Evolutionary conservation across 2,888 invertebrate genomes (phyloP).

Genomic region (Megastigmus dorsalis): DNA sequence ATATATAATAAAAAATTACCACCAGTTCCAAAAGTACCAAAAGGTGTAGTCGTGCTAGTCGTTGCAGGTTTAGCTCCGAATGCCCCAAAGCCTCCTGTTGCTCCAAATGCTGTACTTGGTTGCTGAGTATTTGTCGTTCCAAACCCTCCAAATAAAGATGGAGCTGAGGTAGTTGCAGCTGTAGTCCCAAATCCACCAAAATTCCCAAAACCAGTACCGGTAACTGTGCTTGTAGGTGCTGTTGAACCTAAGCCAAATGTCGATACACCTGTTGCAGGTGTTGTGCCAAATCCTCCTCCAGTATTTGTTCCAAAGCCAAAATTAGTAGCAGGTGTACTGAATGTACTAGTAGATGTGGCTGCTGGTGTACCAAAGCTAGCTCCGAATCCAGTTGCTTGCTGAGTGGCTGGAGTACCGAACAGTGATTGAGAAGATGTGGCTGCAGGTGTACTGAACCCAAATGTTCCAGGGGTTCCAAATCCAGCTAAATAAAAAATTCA

Average conservation of each 20-base stretch:
- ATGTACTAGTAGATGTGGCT: constrained; percentile 57
- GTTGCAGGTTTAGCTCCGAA: constrained; percentile 76
- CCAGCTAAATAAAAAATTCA: constrained; percentile 65
- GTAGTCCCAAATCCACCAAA: constrained; percentile 69
- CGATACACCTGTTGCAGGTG: constrained; percentile 68
- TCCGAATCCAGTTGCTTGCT: constrained; percentile 59
- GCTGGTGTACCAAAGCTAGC: constrained; percentile 74
- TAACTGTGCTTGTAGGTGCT: constrained; percentile 60
- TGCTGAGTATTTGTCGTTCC: constrained; percentile 73
- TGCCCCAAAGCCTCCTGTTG: constrained; percentile 75
- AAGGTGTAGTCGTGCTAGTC: constrained; percentile 73
- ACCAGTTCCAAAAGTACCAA: constrained; percentile 73
- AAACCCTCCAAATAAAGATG: constrained; percentile 76
- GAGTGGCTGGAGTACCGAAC: constrained; percentile 72
- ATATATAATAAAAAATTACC: constrained; percentile 6
- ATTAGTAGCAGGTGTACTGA: constrained; percentile 63
- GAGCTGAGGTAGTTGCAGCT: constrained; percentile 66
- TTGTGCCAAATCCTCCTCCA: constrained; percentile 75
- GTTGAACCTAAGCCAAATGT: constrained; percentile 73
- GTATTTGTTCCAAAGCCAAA: constrained; percentile 74
- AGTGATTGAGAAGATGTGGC: constrained; percentile 76
- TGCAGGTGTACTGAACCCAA: constrained; percentile 73
- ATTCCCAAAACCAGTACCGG: constrained; percentile 65
- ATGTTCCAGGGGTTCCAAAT: constrained; percentile 72
- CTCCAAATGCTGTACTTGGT: constrained; percentile 62